These are phyloP conservation scores for Hippocampus barbouri DNA, from an alignment of 2,113 vertebrate genomes.

Conservation along the genomic window DNA sequence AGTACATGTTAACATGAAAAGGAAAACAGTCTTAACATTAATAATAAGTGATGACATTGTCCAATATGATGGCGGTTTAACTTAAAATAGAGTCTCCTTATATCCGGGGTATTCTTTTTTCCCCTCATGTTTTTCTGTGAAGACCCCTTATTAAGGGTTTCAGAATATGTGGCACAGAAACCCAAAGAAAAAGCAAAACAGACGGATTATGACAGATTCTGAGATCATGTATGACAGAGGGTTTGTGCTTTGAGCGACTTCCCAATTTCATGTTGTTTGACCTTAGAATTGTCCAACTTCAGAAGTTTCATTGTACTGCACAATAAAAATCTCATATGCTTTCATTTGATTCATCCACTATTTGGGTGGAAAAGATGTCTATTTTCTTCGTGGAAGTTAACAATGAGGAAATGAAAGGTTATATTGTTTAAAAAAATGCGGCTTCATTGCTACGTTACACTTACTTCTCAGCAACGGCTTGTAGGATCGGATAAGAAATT, in stretches of 20 bases:
- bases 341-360: background rate
- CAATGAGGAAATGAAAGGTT: background rate
- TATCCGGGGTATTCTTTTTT: background rate
- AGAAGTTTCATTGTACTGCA: background rate
- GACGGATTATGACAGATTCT: too few relatives aligned
- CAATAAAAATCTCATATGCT: background rate
- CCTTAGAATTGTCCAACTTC: background rate
- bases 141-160: background rate
- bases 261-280: background rate
- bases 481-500: too few relatives aligned
- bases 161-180: too few relatives aligned
- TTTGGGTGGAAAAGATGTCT: background rate
- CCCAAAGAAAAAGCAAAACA: too few relatives aligned
- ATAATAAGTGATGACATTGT: background rate
- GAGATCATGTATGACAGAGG: background rate
- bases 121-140: background rate
- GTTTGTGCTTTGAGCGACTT: background rate
- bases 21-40: too few relatives aligned
- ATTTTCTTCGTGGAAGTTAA: background rate
- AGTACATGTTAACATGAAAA: too few relatives aligned
- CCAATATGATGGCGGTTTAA: background rate
- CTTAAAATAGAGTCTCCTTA: background rate
- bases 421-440: too few relatives aligned
- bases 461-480: too few relatives aligned
- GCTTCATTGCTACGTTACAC: too few relatives aligned